These are phyloP conservation scores for Rousettus madagascariensis DNA, from an alignment of 2,797 vertebrate genomes.

Conservation along the genomic window DNA sequence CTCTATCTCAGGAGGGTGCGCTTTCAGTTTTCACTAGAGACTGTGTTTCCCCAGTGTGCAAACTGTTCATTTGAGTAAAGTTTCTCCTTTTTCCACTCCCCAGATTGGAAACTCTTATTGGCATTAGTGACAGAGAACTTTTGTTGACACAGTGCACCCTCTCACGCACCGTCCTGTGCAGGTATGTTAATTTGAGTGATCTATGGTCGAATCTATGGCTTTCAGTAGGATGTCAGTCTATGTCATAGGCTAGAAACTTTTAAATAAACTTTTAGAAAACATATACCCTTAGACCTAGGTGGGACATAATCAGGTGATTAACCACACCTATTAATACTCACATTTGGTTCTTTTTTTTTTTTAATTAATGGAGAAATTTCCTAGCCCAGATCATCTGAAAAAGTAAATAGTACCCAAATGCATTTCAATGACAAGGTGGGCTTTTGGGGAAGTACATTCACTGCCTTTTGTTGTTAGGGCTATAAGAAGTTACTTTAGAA, in stretches of 20 bases:
- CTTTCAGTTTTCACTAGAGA: not conserved
- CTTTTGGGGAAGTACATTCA: not conserved
- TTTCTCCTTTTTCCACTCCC: not conserved
- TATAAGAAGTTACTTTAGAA: constrained; percentile 47
- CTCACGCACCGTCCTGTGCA: not conserved
- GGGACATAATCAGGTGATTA: not conserved
- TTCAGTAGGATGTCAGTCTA: not conserved
- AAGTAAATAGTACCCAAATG: not conserved
- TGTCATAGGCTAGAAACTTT: not conserved
- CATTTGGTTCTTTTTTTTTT: constrained; percentile 23
- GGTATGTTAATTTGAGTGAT: not conserved
- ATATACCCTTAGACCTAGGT: not conserved
- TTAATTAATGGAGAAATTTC: not conserved
- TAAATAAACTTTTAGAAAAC: not conserved
- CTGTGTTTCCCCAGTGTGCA: not conserved
- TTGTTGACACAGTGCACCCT: not conserved
- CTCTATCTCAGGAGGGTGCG: not conserved
- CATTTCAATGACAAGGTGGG: not conserved
- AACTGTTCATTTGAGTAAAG: not conserved
- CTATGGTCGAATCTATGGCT: not conserved
- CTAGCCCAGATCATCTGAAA: constrained; percentile 16
- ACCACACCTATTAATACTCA: not conserved
- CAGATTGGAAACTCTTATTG: not conserved
- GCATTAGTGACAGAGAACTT: not conserved
- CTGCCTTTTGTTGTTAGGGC: not conserved